These are phyloP conservation scores for Scalopus aquaticus DNA, from an alignment of 2,113 vertebrate genomes.

Conservation along the genomic window DNA sequence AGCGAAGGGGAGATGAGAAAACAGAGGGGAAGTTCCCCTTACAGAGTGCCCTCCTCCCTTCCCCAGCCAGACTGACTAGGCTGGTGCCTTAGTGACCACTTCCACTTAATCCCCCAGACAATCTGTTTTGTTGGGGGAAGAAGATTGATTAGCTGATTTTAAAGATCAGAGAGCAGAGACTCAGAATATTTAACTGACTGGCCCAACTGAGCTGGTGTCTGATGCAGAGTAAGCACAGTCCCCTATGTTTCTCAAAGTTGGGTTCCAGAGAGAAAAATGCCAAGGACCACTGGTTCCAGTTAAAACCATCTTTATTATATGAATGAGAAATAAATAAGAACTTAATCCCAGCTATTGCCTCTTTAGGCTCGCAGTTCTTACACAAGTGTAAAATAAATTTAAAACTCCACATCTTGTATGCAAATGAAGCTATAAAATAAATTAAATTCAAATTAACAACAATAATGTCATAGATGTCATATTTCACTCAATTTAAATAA, in stretches of 20 bases:
- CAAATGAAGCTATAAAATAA: constrained; percentile 11
- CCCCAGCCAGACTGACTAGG: not conserved
- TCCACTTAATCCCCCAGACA: not conserved
- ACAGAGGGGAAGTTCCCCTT: not conserved
- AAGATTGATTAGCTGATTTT: not conserved
- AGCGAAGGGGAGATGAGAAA: not conserved
- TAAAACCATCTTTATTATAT: not conserved
- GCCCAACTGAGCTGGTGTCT: not conserved
- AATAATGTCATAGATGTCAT: not conserved
- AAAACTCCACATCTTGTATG: not conserved
- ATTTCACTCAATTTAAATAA: constrained; percentile 17
- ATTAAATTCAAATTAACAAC: not conserved
- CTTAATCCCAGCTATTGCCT: not conserved
- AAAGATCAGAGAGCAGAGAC: not conserved
- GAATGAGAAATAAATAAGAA: not conserved
- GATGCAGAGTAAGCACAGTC: not conserved
- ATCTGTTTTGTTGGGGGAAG: not conserved
- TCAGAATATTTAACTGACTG: not conserved
- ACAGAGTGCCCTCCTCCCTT: not conserved
- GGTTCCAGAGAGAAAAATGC: not conserved
- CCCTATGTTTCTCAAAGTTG: not conserved
- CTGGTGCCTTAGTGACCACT: not conserved
- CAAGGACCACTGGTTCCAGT: not conserved
- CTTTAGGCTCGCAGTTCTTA: not conserved
- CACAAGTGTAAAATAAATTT: not conserved